phyloP scores from a whole-genome alignment of 1,140 invertebrate genomes.

The Cydia fagiglandana region DNA sequence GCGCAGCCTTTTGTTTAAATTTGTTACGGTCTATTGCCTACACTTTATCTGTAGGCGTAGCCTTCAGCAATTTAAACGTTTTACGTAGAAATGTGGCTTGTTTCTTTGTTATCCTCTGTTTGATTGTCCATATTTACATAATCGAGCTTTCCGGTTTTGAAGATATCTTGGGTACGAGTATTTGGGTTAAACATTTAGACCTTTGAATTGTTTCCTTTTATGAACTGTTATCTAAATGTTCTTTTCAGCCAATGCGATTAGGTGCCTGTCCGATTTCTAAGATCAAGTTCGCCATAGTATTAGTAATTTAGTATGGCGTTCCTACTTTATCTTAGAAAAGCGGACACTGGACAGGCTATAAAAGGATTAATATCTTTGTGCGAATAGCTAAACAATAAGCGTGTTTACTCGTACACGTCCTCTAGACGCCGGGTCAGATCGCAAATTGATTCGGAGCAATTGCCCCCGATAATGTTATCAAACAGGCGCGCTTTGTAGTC shows the following conservation, averaged over 20 bases:
- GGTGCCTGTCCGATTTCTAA: too few relatives aligned
- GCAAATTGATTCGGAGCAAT: slow-evolving; percentile 60
- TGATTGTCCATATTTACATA: slow-evolving; percentile 13
- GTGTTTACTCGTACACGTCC: slow-evolving; percentile 43
- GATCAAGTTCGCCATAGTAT: too few relatives aligned
- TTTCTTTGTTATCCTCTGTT: slow-evolving; percentile 26
- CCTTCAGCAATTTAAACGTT: slow-evolving; percentile 29
- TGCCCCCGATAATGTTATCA: slow-evolving; percentile 48
- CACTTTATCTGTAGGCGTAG: slow-evolving; percentile 22
- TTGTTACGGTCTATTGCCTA: slow-evolving; percentile 27
- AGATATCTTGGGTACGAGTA: background rate
- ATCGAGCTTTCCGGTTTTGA: slow-evolving; percentile 23
- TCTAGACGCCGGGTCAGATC: slow-evolving; percentile 48
- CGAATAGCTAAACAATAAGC: slow-evolving; percentile 32
- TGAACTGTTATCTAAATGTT: background rate
- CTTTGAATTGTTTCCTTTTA: background rate
- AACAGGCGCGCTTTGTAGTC: slow-evolving; percentile 42
- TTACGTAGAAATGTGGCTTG: slow-evolving; percentile 26
- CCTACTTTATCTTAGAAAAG: too few relatives aligned
- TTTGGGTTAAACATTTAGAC: background rate
- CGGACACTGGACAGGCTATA: background rate
- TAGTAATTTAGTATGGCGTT: too few relatives aligned
- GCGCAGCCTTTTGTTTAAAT: slow-evolving; percentile 16
- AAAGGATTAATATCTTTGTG: background rate
- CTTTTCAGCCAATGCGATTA: background rate